These are phyloP conservation scores for Pollenia angustigena DNA, from an alignment of 2,888 invertebrate genomes.

Conservation along the genomic window DNA sequence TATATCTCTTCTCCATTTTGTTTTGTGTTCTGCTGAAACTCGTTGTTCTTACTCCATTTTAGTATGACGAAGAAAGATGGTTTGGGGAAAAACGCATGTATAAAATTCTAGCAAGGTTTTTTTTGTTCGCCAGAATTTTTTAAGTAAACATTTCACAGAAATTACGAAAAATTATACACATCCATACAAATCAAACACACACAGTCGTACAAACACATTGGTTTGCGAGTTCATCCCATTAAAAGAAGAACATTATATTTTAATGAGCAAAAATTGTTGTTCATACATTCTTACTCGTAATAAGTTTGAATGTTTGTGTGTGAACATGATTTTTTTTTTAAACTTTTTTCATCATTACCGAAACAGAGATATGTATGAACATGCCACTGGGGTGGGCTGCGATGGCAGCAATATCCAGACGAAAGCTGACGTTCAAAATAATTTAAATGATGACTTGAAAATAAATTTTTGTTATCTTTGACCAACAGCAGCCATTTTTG, in stretches of 20 bases:
- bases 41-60: constrained; percentile 48
- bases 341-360: constrained; percentile 62
- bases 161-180: constrained; percentile 79
- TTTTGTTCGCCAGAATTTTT: constrained; percentile 79
- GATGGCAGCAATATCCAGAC: constrained; percentile 43
- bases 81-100: constrained; percentile 49
- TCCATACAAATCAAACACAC: constrained; percentile 1
- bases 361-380: constrained; percentile 67
- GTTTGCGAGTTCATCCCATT: constrained; percentile 48
- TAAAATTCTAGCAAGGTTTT: constrained; percentile 74
- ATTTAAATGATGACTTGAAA: constrained; percentile 83
- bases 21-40: constrained; percentile 43
- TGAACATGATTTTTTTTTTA: background rate
- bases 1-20: constrained; percentile 66
- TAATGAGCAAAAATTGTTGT: constrained; percentile 82
- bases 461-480: constrained; percentile 83
- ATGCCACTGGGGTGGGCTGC: constrained; percentile 27
- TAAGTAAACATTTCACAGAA: constrained; percentile 83
- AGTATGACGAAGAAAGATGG: constrained; percentile 8
- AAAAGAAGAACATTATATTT: constrained; percentile 81
- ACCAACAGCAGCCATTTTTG: constrained; percentile 78
- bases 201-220: constrained; percentile 9
- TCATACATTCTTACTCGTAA: constrained; percentile 57
- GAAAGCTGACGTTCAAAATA: constrained; percentile 79
- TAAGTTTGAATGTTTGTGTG: constrained; percentile 17